phyloP scores from a whole-genome alignment of 2,888 invertebrate genomes.

The Epiblema foenella region DNA sequence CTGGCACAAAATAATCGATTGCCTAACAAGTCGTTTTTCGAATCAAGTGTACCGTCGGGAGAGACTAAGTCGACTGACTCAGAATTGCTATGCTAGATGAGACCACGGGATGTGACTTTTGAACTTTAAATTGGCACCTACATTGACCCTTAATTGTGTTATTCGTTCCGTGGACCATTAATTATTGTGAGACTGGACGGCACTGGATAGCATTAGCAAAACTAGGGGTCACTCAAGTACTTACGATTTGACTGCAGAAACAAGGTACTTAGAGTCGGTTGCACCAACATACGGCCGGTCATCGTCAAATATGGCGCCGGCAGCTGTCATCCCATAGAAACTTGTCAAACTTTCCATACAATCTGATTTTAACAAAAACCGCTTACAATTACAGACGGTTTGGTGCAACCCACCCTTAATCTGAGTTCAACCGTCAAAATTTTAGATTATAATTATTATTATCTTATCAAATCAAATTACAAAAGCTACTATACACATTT shows the following conservation, averaged over 20 bases:
- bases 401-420: no score
- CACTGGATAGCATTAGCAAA: slow-evolving; percentile 1
- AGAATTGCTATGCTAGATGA: slow-evolving; percentile 25
- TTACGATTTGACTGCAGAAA: neutral
- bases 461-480: no score
- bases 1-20: slow-evolving; percentile 28
- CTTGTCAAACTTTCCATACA: no score
- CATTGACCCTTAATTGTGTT: slow-evolving; percentile 66
- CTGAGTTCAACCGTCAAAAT: no score
- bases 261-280: no score
- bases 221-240: neutral
- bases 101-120: slow-evolving; percentile 35
- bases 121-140: slow-evolving; percentile 64
- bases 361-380: no score
- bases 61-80: slow-evolving; percentile 25
- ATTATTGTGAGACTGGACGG: slow-evolving; percentile 35
- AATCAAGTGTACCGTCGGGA: slow-evolving; percentile 20
- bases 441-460: no score
- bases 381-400: no score
- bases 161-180: slow-evolving; percentile 32
- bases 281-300: no score
- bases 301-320: no score
- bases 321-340: no score
- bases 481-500: no score
- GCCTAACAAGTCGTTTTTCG: slow-evolving; percentile 20